Evolutionary conservation across 2,797 vertebrate genomes (phyloP).

Genomic region (Fratercula arctica): DNA sequence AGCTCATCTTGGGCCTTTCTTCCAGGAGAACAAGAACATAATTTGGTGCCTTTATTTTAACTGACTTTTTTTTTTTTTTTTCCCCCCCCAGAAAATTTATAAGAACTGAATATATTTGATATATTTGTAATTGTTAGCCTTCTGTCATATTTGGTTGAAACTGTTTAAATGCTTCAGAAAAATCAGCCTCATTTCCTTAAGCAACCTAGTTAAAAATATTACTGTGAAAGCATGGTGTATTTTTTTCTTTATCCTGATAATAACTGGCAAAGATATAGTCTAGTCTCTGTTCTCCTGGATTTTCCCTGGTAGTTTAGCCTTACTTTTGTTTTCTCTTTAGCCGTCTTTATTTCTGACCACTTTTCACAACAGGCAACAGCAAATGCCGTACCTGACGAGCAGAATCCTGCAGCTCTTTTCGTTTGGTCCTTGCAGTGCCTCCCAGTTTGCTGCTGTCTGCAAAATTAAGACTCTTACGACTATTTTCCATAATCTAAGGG

Average conservation of each 20-base stretch:
- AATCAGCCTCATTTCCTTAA: background rate
- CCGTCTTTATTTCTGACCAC: background rate
- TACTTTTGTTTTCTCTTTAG: background rate
- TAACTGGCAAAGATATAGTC: background rate
- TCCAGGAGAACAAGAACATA: background rate
- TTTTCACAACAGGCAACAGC: too few relatives aligned
- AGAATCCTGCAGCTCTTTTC: background rate
- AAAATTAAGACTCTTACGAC: background rate
- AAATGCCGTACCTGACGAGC: background rate
- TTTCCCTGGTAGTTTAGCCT: background rate
- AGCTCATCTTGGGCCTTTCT: background rate
- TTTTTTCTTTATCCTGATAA: background rate
- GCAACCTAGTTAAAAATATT: background rate
- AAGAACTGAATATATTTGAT: background rate
- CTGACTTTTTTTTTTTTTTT: background rate
- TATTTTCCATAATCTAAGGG: background rate
- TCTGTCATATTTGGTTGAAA: background rate
- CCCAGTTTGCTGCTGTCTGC: background rate
- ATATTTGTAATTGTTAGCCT: background rate
- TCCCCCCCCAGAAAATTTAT: background rate
- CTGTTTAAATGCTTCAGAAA: background rate
- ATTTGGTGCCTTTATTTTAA: background rate
- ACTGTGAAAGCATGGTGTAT: background rate
- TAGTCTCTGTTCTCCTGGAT: background rate
- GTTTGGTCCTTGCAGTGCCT: fast-evolving